Conservation (phyloP, 2,888 invertebrate genomes). For the Nasonia oneida region DNA sequence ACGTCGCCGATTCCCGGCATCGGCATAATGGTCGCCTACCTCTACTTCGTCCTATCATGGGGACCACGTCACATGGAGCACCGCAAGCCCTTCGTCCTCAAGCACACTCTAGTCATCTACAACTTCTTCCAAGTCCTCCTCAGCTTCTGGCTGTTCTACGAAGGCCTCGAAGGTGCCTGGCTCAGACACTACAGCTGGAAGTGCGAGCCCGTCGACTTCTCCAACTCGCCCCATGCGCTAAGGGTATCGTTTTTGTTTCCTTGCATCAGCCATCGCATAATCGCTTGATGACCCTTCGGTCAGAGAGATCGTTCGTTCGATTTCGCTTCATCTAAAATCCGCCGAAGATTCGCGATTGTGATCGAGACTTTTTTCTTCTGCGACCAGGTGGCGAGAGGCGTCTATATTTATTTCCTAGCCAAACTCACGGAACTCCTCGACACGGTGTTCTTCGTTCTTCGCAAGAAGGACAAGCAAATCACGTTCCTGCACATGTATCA, state of each 20-base stretch:
- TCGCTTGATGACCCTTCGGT: neutral
- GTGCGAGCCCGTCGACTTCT: constrained; percentile 95
- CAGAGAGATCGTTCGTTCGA: neutral
- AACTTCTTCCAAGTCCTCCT: constrained; percentile 93
- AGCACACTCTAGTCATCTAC: constrained; percentile 89
- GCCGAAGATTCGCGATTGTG: neutral
- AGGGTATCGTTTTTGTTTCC: constrained; percentile 82
- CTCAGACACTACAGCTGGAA: constrained; percentile 91
- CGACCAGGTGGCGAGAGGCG: constrained; percentile 84
- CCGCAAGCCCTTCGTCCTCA: constrained; percentile 90
- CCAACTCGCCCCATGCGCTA: constrained; percentile 87
- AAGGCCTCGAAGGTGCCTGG: constrained; percentile 90
- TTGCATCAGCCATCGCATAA: neutral
- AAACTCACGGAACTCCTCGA: constrained; percentile 95
- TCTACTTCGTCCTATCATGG: constrained; percentile 87
- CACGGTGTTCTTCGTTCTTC: constrained; percentile 94
- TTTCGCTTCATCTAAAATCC: no score
- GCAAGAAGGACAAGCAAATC: constrained; percentile 94
- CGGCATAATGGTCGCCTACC: constrained; percentile 84
- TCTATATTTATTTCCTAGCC: constrained; percentile 92
- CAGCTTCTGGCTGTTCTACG: constrained; percentile 90
- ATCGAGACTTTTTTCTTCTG: neutral
- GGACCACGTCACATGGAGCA: constrained; percentile 94
- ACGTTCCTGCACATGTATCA: constrained; percentile 96
- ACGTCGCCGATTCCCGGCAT: constrained; percentile 85